Percentiles rank a stretch among this genome's conserved stretches.
Evolutionary conservation across 2,113 vertebrate genomes (phyloP).

Genomic region (Callocephalon fimbriatum): DNA sequence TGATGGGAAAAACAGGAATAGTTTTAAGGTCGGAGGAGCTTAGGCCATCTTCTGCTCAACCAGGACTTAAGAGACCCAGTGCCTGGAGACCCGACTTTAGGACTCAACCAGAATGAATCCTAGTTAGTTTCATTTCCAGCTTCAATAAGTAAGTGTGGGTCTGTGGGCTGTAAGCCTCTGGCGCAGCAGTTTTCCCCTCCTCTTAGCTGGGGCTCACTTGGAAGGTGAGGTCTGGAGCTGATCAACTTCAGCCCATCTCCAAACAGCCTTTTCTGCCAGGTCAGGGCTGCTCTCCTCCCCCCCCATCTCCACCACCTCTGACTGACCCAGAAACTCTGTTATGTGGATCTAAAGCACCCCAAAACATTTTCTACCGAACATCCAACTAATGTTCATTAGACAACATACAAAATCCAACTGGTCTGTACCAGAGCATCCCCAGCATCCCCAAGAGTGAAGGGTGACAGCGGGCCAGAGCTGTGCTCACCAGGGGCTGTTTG

Average conservation of each 20-base stretch:
- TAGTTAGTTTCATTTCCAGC: background rate
- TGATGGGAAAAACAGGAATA: background rate
- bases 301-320: rapidly evolving
- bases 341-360: background rate
- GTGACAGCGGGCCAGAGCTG: background rate
- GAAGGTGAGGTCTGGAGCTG: background rate
- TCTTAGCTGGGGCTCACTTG: background rate
- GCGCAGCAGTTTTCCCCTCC: background rate
- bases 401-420: background rate
- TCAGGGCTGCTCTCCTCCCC: background rate
- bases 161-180: background rate
- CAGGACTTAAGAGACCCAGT: background rate
- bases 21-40: background rate
- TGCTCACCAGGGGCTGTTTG: background rate
- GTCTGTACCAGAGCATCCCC: background rate
- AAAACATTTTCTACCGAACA: background rate
- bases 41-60: background rate
- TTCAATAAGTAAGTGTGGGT: background rate
- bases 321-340: background rate
- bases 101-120: background rate
- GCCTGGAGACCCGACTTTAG: background rate
- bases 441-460: background rate
- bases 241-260: background rate
- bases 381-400: background rate
- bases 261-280: background rate